phyloP scores from a whole-genome alignment of 2,888 invertebrate genomes.

The Trisateles emortualis region DNA sequence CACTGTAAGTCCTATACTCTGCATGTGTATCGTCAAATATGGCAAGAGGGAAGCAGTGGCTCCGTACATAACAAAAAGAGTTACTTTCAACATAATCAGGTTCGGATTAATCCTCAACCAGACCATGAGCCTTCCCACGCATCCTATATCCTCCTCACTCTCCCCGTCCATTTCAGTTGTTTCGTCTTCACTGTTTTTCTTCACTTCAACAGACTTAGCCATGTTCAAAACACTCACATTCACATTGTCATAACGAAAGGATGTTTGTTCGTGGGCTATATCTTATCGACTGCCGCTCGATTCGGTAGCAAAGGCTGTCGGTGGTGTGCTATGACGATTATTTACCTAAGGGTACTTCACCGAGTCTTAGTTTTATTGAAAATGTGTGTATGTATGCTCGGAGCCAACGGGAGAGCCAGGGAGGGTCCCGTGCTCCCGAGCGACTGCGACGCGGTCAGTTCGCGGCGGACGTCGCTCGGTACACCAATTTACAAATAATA shows the following conservation, averaged over 20 bases:
- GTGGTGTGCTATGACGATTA: slow-evolving; percentile 63
- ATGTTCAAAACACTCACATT: slow-evolving; percentile 59
- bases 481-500: slow-evolving; percentile 86
- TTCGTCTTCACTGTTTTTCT: slow-evolving; percentile 81
- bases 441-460: slow-evolving; percentile 74
- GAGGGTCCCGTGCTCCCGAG: slow-evolving; percentile 76
- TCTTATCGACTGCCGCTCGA: slow-evolving; percentile 82
- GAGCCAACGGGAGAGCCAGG: slow-evolving; percentile 69
- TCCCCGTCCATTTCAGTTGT: slow-evolving; percentile 80
- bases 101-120: slow-evolving; percentile 90
- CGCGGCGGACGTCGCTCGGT: slow-evolving; percentile 77
- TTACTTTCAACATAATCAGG: slow-evolving; percentile 93
- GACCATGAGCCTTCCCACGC: slow-evolving; percentile 77
- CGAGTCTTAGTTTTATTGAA: slow-evolving; percentile 27
- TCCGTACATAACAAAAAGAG: slow-evolving; percentile 94
- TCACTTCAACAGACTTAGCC: slow-evolving; percentile 74
- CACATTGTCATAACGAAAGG: slow-evolving; percentile 67
- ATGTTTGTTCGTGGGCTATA: slow-evolving; percentile 71
- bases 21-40: slow-evolving; percentile 96
- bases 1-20: slow-evolving; percentile 94
- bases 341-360: slow-evolving; percentile 69
- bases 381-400: slow-evolving; percentile 47
- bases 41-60: slow-evolving; percentile 94
- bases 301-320: slow-evolving; percentile 62
- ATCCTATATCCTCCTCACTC: slow-evolving; percentile 69